phyloP scores from a whole-genome alignment of 2,888 invertebrate species.

The Drosophila dives region DNA sequence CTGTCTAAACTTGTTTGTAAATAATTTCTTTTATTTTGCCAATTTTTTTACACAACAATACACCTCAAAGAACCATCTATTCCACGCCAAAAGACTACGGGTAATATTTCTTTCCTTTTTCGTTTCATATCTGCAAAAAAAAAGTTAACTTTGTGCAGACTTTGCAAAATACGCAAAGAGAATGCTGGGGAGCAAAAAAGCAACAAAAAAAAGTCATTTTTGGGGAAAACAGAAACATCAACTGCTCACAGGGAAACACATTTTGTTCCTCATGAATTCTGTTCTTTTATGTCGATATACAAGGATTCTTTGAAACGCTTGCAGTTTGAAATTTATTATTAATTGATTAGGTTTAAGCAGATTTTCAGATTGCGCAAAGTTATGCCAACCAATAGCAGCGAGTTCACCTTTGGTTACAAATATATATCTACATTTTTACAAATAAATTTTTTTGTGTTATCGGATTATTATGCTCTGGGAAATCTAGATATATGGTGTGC shows the following conservation, averaged over 20 bases:
- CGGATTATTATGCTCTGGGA: constrained; percentile 2
- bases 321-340: constrained; percentile 71
- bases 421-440: constrained; percentile 1
- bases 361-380: constrained; percentile 57
- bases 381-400: constrained; percentile 26
- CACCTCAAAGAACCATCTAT: constrained; percentile 69
- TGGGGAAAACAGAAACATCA: constrained; percentile 36
- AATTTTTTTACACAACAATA: constrained; percentile 77
- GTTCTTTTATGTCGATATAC: constrained; percentile 30
- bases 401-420: neutral
- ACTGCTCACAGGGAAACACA: constrained; percentile 36
- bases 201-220: constrained; percentile 36
- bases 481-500: constrained; percentile 6
- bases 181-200: constrained; percentile 3
- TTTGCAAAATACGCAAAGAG: constrained; percentile 52
- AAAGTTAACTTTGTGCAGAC: constrained; percentile 68
- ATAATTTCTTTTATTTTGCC: constrained; percentile 81
- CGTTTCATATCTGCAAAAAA: constrained; percentile 42
- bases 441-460: neutral
- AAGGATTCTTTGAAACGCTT: constrained; percentile 44
- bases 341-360: constrained; percentile 75
- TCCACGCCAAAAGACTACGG: constrained; percentile 15
- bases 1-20: constrained; percentile 77
- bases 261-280: constrained; percentile 6
- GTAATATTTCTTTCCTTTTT: constrained; percentile 19